Base-by-base conservation (phyloP, 2,797 vertebrate species). In the Chelon auratus region DNA sequence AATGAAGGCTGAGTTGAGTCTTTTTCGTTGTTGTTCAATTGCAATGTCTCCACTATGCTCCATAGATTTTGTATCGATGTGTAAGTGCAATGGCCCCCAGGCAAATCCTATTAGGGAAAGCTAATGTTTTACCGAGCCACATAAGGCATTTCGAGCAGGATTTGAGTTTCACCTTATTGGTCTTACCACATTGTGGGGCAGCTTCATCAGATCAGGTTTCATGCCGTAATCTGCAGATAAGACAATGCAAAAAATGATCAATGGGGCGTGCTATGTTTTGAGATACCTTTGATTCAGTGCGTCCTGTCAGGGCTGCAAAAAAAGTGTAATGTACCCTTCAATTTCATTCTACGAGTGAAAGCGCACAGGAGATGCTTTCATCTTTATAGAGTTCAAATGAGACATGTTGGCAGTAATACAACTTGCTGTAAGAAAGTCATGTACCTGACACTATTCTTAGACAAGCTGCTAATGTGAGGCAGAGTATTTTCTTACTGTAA, bases 71-170 rank as follows among this genome's bases (percentile, higher is more conserved):
- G 17, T 47, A 47, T 47, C 17, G 45, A 47, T 47, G 45, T 47
- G n/a, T 18, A 47, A 47, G 8, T 47, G 78, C 76, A 86, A 48
- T 30, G 55, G 72, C 87, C 80, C 86, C 39, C 18, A 53, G 85
- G 65, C 70, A 78, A 86, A 89, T 77, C 51, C 75, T 72, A 65
- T 86, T 84, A 81, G 39, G n/a, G 65, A 80, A 70, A 87, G 81
- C 78, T 82, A 86, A 89, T 91, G 82, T 85, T 91, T 89, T 76
- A 87, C 72, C 61, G 64, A 80, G 63, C 68, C 68, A 50, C 72
- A 79, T 50, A 50, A 78, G 71, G 81, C 75, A 64, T 12, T 59
- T 64, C 62, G 77, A 74, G 57, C 26, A 61, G 77, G 84, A 82
- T 82, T 83, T 69, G 20, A 79, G 81, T 84, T 88, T 85, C 83